Evolutionary conservation across 2,888 invertebrate species (phyloP).

Genomic region (Lissocephala sabroskyi): DNA sequence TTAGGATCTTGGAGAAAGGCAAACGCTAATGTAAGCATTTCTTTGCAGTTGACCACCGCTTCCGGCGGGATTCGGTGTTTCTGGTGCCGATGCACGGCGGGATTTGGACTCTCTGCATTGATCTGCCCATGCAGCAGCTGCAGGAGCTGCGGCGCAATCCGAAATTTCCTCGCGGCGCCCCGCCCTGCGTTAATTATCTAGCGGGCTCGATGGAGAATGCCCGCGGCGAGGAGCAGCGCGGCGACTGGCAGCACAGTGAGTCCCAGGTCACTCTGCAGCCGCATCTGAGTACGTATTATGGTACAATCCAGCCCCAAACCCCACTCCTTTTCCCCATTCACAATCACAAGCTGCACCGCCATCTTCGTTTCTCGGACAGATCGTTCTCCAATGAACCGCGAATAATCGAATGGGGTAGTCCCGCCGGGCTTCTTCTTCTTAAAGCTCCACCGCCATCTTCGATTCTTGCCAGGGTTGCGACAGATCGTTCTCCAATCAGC

Average conservation of each 20-base stretch:
- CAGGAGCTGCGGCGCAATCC: constrained; percentile 73
- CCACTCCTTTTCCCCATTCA: constrained; percentile 6
- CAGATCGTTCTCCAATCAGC: no score
- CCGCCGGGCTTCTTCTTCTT: no score
- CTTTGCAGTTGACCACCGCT: constrained; percentile 72
- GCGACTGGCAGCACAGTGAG: constrained; percentile 87
- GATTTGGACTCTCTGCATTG: constrained; percentile 90
- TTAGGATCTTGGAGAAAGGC: not conserved
- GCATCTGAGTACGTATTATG: constrained; percentile 73
- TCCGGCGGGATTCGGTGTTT: constrained; percentile 75
- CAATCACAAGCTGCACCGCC: not conserved
- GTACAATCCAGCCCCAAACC: constrained; percentile 56
- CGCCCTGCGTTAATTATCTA: constrained; percentile 86
- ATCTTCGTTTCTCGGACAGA: not conserved
- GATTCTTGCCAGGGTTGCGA: no score
- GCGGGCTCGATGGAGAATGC: constrained; percentile 79
- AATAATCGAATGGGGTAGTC: no score
- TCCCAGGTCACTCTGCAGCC: constrained; percentile 73
- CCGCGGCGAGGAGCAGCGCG: constrained; percentile 80
- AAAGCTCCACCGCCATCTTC: no score
- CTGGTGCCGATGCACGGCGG: constrained; percentile 92
- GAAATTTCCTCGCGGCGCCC: constrained; percentile 73
- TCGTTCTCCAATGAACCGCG: not conserved
- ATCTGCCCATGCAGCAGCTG: constrained; percentile 85
- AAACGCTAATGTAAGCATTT: not conserved